These are phyloP conservation scores for Apaloderma vittatum DNA, from an alignment of 2,113 vertebrate genomes.

Conservation along the genomic window DNA sequence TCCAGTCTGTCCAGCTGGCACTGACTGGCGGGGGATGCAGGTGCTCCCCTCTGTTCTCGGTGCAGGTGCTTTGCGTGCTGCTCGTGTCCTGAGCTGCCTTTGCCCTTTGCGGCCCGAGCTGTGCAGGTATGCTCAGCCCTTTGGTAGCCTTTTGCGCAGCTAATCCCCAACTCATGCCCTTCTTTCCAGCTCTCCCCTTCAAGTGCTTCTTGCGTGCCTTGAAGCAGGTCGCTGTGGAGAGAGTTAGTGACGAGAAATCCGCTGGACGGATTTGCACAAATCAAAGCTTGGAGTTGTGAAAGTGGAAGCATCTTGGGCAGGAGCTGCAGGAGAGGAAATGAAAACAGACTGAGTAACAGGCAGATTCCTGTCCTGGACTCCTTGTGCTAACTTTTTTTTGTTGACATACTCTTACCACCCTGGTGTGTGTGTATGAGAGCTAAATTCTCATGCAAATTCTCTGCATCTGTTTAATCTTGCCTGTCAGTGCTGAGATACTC, in stretches of 20 bases:
- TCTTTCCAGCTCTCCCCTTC: not conserved
- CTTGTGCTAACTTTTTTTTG: not conserved
- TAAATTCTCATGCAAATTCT: not conserved
- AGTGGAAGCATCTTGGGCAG: not conserved
- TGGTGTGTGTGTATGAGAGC: rapidly evolving
- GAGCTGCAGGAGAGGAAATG: constrained; percentile 32
- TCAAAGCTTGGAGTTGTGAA: not conserved
- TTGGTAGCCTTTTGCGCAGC: not conserved
- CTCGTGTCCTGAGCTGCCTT: not conserved
- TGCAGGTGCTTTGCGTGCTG: not conserved
- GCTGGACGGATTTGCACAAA: not conserved
- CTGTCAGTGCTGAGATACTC: rapidly evolving
- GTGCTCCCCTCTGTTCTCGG: not conserved
- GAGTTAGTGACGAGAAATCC: not conserved
- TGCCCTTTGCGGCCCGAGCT: not conserved
- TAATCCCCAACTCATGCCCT: not conserved
- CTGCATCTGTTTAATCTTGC: not conserved
- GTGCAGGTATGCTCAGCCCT: not conserved
- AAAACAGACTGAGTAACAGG: not conserved
- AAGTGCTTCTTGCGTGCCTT: not conserved
- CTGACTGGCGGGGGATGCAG: not conserved
- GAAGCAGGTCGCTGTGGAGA: not conserved
- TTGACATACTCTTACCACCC: not conserved
- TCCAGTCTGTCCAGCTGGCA: not conserved
- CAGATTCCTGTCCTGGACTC: not conserved